Conservation (phyloP, 1,140 invertebrate species). For the Cecropterus lyciades region DNA sequence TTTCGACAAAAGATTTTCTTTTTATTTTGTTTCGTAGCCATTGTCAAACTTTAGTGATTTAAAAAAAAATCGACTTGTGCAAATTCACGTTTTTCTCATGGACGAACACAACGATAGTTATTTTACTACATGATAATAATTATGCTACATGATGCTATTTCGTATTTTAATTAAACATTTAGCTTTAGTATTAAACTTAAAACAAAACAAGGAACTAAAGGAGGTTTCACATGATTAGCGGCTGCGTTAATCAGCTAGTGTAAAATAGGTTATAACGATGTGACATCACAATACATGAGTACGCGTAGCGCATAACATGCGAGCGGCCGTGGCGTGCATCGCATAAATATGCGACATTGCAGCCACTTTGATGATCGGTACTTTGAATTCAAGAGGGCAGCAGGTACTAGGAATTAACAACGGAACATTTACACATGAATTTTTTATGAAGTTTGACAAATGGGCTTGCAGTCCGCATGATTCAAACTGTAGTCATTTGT, state of each 20-base stretch:
- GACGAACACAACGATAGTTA: too few relatives aligned
- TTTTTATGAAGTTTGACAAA: neutral
- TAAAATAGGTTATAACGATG: slow-evolving; percentile 13
- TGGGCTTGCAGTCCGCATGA: too few relatives aligned
- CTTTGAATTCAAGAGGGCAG: slow-evolving; percentile 22
- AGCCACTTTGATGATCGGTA: slow-evolving; percentile 6
- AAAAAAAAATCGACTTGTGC: too few relatives aligned
- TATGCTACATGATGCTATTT: too few relatives aligned
- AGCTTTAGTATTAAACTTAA: too few relatives aligned
- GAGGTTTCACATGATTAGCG: neutral
- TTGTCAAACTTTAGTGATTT: too few relatives aligned
- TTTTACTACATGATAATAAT: too few relatives aligned
- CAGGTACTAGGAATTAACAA: slow-evolving; percentile 17
- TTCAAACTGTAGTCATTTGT: neutral
- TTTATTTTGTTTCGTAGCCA: too few relatives aligned
- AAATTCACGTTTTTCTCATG: too few relatives aligned
- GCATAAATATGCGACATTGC: slow-evolving; percentile 50
- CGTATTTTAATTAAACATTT: too few relatives aligned
- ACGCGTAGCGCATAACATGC: slow-evolving; percentile 50
- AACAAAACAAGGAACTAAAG: neutral
- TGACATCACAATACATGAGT: slow-evolving; percentile 48
- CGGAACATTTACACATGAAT: slow-evolving; percentile 17
- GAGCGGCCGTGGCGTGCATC: slow-evolving; percentile 48
- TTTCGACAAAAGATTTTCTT: too few relatives aligned
- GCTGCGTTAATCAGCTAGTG: neutral